Evolutionary conservation across 2,113 vertebrate genomes (phyloP).

Genomic region (Stegastes partitus): DNA sequence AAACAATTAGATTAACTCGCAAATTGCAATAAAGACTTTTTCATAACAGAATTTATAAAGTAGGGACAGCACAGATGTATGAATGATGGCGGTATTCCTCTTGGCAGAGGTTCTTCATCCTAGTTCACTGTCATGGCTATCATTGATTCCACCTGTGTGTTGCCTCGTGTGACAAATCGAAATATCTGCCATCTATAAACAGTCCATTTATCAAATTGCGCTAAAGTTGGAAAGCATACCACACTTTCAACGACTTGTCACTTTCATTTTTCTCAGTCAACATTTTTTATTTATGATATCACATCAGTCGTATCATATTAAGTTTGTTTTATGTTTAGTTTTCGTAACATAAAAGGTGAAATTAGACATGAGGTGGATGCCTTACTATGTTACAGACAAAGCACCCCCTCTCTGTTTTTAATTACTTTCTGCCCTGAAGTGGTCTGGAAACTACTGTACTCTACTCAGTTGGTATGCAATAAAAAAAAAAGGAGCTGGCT

Average conservation of each 20-base stretch:
- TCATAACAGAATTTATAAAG: background rate
- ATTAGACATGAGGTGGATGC: background rate
- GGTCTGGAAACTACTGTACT: constrained; percentile 6
- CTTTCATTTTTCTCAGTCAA: background rate
- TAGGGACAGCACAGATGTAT: background rate
- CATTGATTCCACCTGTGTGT: background rate
- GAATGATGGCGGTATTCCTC: background rate
- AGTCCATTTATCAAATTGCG: background rate
- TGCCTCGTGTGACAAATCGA: background rate
- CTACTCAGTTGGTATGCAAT: constrained; percentile 15
- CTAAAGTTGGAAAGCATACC: background rate
- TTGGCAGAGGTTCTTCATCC: background rate
- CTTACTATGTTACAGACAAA: constrained; percentile 21
- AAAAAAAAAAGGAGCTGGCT: constrained; percentile 3
- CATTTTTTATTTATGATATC: background rate
- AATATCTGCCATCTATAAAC: background rate
- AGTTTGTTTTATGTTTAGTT: no score
- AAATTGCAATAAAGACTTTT: background rate
- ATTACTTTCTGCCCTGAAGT: constrained; percentile 5
- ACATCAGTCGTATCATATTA: background rate
- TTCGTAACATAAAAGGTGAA: background rate
- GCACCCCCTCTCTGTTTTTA: constrained; percentile 4
- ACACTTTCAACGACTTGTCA: background rate
- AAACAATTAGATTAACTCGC: background rate
- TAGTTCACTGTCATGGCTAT: background rate